These are phyloP conservation scores for Drosophila trapezifrons DNA, from an alignment of 1,140 invertebrate genomes.

Conservation along the genomic window DNA sequence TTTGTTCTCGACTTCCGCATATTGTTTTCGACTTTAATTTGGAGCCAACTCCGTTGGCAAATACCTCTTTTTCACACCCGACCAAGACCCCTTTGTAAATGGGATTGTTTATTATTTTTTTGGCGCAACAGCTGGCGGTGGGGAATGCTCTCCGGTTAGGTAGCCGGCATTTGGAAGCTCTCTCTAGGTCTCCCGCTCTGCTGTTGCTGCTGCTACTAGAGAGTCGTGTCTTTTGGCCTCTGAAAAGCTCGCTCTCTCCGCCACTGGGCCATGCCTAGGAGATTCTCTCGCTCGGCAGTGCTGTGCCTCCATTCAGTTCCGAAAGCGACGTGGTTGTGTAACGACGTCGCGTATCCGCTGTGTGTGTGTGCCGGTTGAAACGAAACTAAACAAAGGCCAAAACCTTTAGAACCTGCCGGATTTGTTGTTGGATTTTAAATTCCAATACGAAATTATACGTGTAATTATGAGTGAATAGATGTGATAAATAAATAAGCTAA, in stretches of 20 bases:
- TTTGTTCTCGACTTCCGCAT: conserved; percentile 61
- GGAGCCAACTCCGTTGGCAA: conserved; percentile 16
- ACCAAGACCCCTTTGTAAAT: conserved; percentile 54
- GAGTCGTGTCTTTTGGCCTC: conserved; percentile 11
- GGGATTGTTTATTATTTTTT: conserved; percentile 55
- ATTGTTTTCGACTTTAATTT: conserved; percentile 67
- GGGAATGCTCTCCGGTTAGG: conserved; percentile 3
- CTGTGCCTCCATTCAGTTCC: conserved; percentile 65
- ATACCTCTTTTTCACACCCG: neutral
- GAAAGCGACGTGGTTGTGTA: conserved; percentile 82
- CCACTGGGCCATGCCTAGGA: neutral
- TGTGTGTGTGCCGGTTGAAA: conserved; percentile 38
- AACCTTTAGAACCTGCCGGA: conserved; percentile 27
- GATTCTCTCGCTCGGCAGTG: conserved; percentile 1
- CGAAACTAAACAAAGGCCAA: conserved; percentile 41
- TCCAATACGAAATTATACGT: conserved; percentile 36
- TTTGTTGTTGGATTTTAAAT: conserved; percentile 31
- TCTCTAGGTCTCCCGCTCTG: neutral
- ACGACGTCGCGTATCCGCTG: conserved; percentile 62
- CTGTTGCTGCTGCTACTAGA: neutral
- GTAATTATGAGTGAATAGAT: conserved; percentile 43
- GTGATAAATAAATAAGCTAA: conserved; percentile 9
- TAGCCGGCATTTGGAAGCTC: conserved; percentile 58
- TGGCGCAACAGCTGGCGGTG: conserved; percentile 49
- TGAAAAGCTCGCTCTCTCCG: conserved; percentile 39